A percentile compares a stretch with the other conserved stretches of the same genome.
Evolutionary conservation across 1,140 invertebrate species (phyloP).

Genomic region (Akabosia matsudoensis): DNA sequence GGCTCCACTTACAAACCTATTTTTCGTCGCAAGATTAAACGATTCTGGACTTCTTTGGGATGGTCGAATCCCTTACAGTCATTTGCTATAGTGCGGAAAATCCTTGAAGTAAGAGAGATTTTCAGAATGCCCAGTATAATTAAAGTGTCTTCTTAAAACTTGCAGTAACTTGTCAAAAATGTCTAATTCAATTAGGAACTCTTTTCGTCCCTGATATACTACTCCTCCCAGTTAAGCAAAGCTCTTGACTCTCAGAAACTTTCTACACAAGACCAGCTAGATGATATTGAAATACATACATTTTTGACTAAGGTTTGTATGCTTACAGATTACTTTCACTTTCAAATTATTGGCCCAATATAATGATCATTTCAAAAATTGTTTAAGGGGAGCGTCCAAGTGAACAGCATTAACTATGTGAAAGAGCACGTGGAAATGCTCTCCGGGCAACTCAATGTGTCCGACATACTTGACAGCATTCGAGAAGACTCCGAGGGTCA

Average conservation of each 20-base stretch:
- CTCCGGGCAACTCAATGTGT: neutral
- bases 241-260: neutral
- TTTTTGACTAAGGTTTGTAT: neutral
- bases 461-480: neutral
- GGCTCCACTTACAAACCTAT: too few species aligned
- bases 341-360: neutral
- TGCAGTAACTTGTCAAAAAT: neutral
- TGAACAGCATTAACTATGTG: slow-evolving; percentile 11
- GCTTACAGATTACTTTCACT: neutral
- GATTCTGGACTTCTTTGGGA: neutral
- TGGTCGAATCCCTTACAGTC: neutral
- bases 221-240: neutral
- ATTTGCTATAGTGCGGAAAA: neutral
- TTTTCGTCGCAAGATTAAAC: neutral
- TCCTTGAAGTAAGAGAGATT: neutral
- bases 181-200: neutral
- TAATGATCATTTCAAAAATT: neutral
- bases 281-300: slow-evolving; percentile 4
- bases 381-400: neutral
- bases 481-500: neutral
- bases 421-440: slow-evolving; percentile 1
- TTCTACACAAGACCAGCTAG: neutral
- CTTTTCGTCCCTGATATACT: neutral
- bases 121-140: neutral
- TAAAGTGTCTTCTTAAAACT: neutral